Percentiles rank a stretch among this genome's conserved stretches.
Evolutionary conservation across 1,140 invertebrate genomes (phyloP).

Genomic region (Drosophila busckii): DNA sequence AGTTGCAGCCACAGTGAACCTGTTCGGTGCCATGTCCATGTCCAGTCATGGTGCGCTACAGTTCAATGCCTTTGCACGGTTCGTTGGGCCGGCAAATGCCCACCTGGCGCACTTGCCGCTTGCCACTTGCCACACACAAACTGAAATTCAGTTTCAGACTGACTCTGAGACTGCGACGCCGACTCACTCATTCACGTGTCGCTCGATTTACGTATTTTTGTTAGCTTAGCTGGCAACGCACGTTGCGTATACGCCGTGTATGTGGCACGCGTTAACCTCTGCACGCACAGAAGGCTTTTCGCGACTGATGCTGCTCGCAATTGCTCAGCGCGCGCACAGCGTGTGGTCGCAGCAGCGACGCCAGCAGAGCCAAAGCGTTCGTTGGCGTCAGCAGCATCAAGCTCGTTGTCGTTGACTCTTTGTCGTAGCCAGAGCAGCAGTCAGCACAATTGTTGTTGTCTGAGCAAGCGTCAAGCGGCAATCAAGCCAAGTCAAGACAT

Average conservation of each 20-base stretch:
- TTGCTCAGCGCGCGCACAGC: slow-evolving; percentile 28
- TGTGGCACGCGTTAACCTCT: slow-evolving; percentile 64
- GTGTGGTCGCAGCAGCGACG: slow-evolving; percentile 24
- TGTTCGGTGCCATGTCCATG: background rate
- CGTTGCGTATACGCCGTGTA: slow-evolving; percentile 67
- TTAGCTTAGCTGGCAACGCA: slow-evolving; percentile 2
- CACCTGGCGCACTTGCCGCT: slow-evolving; percentile 24
- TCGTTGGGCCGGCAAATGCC: slow-evolving; percentile 55
- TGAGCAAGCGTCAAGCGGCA: slow-evolving; percentile 3
- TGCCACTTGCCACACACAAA: slow-evolving; percentile 3
- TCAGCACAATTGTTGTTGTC: too few relatives aligned
- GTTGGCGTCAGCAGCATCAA: slow-evolving; percentile 29
- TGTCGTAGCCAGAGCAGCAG: slow-evolving; percentile 11
- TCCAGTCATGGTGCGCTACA: slow-evolving; percentile 45
- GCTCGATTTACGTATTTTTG: slow-evolving; percentile 58
- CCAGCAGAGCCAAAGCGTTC: too few relatives aligned
- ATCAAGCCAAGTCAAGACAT: slow-evolving; percentile 6
- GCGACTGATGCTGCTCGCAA: slow-evolving; percentile 57
- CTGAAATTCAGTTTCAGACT: background rate
- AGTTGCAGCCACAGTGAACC: background rate
- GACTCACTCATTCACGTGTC: slow-evolving; percentile 38
- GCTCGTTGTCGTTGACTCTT: slow-evolving; percentile 18
- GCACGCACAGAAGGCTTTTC: slow-evolving; percentile 71
- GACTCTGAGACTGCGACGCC: slow-evolving; percentile 13
- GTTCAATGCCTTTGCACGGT: slow-evolving; percentile 64